Evolutionary conservation across 2,797 vertebrate species (phyloP).

Genomic region (Lepilemur ruficaudatus): DNA sequence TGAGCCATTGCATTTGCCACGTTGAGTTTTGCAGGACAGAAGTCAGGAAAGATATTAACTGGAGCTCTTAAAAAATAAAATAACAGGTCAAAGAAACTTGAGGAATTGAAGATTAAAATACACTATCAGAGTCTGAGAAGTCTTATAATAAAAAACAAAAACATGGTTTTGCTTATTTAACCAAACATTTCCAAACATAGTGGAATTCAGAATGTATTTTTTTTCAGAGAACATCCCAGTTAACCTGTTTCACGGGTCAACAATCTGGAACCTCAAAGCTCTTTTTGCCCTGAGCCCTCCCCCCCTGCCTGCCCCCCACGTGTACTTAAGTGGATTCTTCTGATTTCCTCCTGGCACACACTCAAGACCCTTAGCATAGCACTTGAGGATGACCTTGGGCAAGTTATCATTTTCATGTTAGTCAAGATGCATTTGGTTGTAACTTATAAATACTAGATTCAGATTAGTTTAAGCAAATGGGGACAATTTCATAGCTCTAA

Average conservation of each 20-base stretch:
- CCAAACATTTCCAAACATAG: background rate
- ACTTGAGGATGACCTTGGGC: background rate
- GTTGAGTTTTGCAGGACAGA: background rate
- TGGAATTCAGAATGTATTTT: background rate
- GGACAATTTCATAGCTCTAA: background rate
- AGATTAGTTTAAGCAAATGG: background rate
- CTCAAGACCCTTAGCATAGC: rapidly evolving
- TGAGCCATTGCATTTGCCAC: too few relatives aligned
- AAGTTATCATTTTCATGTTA: background rate
- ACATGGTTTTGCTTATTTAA: background rate
- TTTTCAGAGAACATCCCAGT: background rate
- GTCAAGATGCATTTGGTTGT: background rate
- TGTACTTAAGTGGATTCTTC: background rate
- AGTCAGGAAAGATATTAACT: background rate
- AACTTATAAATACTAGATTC: background rate
- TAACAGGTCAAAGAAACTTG: background rate
- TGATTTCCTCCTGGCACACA: background rate
- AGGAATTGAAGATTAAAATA: background rate
- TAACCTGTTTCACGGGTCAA: background rate
- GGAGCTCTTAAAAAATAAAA: background rate
- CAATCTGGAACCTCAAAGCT: background rate
- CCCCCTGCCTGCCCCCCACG: rapidly evolving
- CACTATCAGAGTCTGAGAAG: background rate
- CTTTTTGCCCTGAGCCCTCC: background rate
- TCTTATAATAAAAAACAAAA: background rate